Conservation (phyloP, 2,888 invertebrate species). For the Drosophila merina region DNA sequence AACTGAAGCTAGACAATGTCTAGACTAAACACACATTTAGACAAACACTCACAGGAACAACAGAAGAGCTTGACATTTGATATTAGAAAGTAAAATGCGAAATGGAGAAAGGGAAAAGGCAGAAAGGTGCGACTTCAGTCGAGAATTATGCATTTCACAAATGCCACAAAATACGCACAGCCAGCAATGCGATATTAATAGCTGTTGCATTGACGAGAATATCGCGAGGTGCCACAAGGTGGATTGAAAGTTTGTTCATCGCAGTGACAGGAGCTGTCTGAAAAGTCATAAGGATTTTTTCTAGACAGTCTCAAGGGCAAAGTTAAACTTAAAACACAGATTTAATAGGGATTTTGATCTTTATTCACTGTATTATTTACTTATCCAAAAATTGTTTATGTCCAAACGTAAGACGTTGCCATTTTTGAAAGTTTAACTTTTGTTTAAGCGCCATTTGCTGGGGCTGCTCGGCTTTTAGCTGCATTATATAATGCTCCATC, state of each 20-base stretch:
- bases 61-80: conserved; percentile 56
- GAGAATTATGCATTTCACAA: conserved; percentile 43
- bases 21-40: conserved; percentile 50
- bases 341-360: no score
- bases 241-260: conserved; percentile 42
- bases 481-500: conserved; percentile 65
- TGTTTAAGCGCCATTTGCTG: conserved; percentile 10
- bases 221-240: conserved; percentile 8
- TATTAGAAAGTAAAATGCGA: conserved; percentile 50
- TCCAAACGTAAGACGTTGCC: conserved; percentile 51
- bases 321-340: conserved; percentile 15
- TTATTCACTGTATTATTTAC: no score
- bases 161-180: conserved; percentile 72
- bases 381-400: background rate
- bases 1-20: conserved; percentile 69
- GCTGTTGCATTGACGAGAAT: conserved; percentile 61
- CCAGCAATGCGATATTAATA: conserved; percentile 72
- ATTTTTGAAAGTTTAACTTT: conserved; percentile 50
- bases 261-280: conserved; percentile 58
- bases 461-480: conserved; percentile 51
- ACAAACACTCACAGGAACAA: conserved; percentile 44
- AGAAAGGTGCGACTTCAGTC: background rate
- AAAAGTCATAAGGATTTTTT: conserved; percentile 59
- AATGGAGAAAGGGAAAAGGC: conserved; percentile 1
- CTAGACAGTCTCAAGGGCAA: conserved; percentile 52